Percentiles rank a stretch among this genome's conserved stretches.
Evolutionary conservation across 92 coral and sea anemone species (phyloP).

Genomic region (Meandrina meandrites): DNA sequence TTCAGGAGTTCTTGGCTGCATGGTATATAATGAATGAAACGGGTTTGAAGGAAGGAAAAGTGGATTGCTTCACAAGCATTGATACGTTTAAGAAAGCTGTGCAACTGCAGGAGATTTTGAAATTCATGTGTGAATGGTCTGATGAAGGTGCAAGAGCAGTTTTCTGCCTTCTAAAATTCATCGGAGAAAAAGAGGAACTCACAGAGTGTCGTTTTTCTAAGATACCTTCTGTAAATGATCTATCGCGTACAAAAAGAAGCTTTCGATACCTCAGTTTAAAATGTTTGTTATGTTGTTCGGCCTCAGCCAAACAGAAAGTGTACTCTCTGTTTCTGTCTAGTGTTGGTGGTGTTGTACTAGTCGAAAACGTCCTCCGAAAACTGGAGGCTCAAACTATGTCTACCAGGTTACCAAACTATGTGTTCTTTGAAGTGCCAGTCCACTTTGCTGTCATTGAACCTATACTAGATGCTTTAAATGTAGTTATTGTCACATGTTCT

Average conservation of each 20-base stretch:
- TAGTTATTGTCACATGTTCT: slow-evolving; percentile 7
- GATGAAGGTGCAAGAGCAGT: slow-evolving; percentile 15
- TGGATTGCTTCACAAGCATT: not conserved
- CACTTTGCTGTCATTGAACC: slow-evolving; percentile 4
- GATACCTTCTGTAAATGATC: slow-evolving; percentile 22
- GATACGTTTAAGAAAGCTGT: slow-evolving; percentile 11
- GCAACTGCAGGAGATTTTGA: slow-evolving; percentile 13
- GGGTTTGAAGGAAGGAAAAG: not conserved
- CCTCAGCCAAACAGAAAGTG: not conserved
- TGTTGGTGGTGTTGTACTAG: slow-evolving; percentile 7
- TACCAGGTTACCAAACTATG: not conserved
- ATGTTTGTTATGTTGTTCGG: slow-evolving; percentile 14
- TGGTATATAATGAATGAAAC: slow-evolving; percentile 12
- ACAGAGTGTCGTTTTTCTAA: slow-evolving; percentile 1
- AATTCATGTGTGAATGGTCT: slow-evolving; percentile 24
- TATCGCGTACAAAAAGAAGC: not conserved
- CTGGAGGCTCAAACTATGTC: slow-evolving; percentile 7
- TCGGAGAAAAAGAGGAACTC: slow-evolving; percentile 6
- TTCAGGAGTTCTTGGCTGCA: slow-evolving; percentile 17
- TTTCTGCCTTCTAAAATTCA: slow-evolving; percentile 5
- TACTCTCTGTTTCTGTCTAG: slow-evolving; percentile 10
- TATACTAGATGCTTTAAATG: not conserved
- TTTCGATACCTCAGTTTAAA: slow-evolving; percentile 14
- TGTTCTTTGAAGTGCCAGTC: slow-evolving; percentile 9
- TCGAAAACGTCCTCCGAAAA: not conserved